Base-by-base conservation (phyloP, 64 coral and sea anemone genomes). In the Actinia equina region DNA sequence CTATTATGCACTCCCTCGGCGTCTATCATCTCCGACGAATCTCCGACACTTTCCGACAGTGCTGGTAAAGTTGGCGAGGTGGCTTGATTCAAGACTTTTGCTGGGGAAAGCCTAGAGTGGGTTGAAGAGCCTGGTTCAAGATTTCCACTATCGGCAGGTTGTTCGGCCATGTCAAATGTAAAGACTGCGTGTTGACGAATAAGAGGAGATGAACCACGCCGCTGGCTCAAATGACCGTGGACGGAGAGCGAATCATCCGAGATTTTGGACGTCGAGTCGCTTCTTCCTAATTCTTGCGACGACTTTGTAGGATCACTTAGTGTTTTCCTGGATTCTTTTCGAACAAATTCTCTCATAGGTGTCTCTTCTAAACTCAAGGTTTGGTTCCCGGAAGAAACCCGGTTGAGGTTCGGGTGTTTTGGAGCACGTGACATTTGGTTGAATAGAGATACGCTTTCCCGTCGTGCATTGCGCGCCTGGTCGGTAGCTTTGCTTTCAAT, bases 101-200 rank as follows among this genome's bases (percentile, higher is more conserved):
- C 84, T 17, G 85, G 83, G 22, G 89, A 61, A 79, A 91, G 85
- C 17, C 41, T 58, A 20, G 61, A 56, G 3, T 91, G 51, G 2
- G 42, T 27, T 8, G 82, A n/a, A 23, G 55, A 55, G n/a, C 17
- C 83, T 7, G 82, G 27, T 11, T 71, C 54, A 71, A 62, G 88
- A 57, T 77, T 89, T 7, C 25, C 69, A 74, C 26, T 8, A 57
- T 12, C 11, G 15, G 13, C 88, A 61, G 69, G 27, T 14, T 74
- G 69, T 62, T 92, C 90, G 43, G 94, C 80, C 62, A 79, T 88
- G 77, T 97, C 94, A 90, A 93, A 97, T 46, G 91, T 97, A 76
- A 97, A 97, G 1, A 97, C 91, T 27, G 94, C 94, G 25, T 91
- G 91, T 37, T 97, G 94, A 83, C 94, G 91, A 60, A 93, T 89